Evolutionary conservation across 2,888 invertebrate species (phyloP).

Genomic region (Trypoxylon attenuatum): DNA sequence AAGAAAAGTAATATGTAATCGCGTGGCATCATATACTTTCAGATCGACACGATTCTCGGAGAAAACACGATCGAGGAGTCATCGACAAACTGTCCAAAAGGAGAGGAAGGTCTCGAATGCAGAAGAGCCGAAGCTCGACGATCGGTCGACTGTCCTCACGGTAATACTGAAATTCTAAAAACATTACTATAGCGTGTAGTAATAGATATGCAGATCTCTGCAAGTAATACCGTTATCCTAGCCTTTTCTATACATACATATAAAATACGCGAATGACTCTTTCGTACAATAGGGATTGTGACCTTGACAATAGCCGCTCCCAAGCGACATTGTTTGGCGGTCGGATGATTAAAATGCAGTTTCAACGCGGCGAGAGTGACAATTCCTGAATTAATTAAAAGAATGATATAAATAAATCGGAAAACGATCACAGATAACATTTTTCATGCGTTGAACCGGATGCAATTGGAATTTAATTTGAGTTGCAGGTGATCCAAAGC

Average conservation of each 20-base stretch:
- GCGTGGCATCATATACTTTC: conserved; percentile 11
- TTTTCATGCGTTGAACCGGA: no score
- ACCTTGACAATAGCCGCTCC: conserved; percentile 62
- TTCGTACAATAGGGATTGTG: conserved; percentile 41
- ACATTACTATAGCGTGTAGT: background rate
- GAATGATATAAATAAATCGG: background rate
- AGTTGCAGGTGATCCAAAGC: no score
- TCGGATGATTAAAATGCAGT: no score
- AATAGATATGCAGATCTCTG: background rate
- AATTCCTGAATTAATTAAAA: conserved; percentile 25
- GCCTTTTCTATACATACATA: conserved; percentile 14
- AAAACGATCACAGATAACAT: no score
- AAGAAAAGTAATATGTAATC: background rate
- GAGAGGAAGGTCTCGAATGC: conserved; percentile 72
- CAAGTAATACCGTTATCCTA: background rate
- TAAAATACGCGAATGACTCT: conserved; percentile 23
- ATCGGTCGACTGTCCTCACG: conserved; percentile 72
- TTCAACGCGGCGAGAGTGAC: conserved; percentile 22
- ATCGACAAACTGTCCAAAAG: conserved; percentile 68
- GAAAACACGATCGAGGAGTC: conserved; percentile 65
- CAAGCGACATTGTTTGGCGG: conserved; percentile 33
- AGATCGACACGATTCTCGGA: conserved; percentile 69
- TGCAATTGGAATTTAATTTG: no score
- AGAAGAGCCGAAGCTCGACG: conserved; percentile 72
- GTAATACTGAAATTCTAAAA: conserved; percentile 53